phyloP scores from a whole-genome alignment of 1,140 invertebrate genomes.

The Philotrypesis tridentata region DNA sequence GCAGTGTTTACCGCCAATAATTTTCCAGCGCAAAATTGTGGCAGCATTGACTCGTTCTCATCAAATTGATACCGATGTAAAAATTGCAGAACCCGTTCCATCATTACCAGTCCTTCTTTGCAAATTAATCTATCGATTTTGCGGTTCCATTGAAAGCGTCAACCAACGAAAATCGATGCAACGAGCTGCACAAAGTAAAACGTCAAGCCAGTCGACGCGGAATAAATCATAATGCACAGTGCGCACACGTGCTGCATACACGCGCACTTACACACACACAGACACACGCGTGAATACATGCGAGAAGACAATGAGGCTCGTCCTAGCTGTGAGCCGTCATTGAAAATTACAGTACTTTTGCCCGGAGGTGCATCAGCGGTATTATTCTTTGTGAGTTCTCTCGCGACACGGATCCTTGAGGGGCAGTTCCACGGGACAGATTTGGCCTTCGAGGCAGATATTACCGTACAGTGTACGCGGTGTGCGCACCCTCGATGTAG shows the following conservation, averaged over 20 bases:
- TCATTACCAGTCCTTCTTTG: too few relatives aligned
- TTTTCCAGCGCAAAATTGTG: too few relatives aligned
- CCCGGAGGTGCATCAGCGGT: background rate
- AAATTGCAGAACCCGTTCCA: too few relatives aligned
- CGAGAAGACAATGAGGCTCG: constrained; percentile 14
- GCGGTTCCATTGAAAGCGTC: too few relatives aligned
- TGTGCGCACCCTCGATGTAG: background rate
- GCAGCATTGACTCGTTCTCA: too few relatives aligned
- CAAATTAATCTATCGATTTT: too few relatives aligned
- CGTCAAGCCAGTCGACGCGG: background rate
- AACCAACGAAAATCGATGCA: background rate
- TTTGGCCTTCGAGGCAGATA: background rate
- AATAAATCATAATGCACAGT: constrained; percentile 28
- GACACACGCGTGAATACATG: too few relatives aligned
- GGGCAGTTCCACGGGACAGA: background rate
- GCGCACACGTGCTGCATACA: constrained; percentile 19
- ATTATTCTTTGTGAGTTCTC: background rate
- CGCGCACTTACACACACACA: too few relatives aligned
- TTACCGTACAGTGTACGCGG: background rate
- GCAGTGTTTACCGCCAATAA: too few relatives aligned
- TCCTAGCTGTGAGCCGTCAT: background rate
- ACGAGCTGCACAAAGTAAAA: constrained; percentile 5
- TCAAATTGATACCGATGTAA: too few relatives aligned
- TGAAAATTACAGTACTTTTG: constrained; percentile 16
- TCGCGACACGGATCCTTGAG: constrained; percentile 5